Conservation (phyloP, 2,113 vertebrate genomes). For the Lophura nycthemera region DNA sequence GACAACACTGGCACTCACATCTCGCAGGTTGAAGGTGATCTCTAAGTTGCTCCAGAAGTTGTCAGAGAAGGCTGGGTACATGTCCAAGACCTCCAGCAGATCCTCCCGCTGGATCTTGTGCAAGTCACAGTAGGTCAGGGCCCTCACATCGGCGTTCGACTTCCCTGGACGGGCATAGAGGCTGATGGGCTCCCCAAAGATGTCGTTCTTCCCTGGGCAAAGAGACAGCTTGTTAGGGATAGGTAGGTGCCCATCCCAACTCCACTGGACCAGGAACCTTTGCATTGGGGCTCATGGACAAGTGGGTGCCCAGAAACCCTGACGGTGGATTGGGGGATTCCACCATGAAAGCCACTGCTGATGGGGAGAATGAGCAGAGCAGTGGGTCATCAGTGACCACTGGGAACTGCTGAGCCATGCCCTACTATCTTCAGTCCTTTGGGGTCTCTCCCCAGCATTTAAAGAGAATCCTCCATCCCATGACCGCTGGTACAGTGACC, state of each 20-base stretch:
- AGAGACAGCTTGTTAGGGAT: neutral
- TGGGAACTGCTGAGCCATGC: neutral
- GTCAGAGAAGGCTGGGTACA: conserved; percentile 95
- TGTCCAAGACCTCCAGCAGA: conserved; percentile 95
- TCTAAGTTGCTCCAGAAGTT: conserved; percentile 96
- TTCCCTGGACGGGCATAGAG: conserved; percentile 90
- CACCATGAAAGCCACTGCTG: neutral
- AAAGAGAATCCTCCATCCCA: neutral
- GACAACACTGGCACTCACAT: conserved; percentile 83
- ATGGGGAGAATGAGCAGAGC: neutral
- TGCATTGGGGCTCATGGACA: neutral
- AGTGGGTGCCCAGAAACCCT: neutral
- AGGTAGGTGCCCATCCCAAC: neutral
- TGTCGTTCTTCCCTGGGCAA: conserved; percentile 93
- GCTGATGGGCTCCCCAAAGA: conserved; percentile 94
- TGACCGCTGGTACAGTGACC: fast-evolving
- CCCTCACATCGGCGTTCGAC: conserved; percentile 91
- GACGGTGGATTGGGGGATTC: fast-evolving
- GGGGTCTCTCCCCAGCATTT: neutral
- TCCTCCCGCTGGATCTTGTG: conserved; percentile 96
- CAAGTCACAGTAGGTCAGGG: conserved; percentile 96
- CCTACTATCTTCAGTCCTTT: neutral
- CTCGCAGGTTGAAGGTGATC: conserved; percentile 96
- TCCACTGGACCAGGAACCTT: neutral
- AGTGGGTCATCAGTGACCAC: neutral